Conservation (phyloP, 2,888 invertebrate species). For the Charanyca ferruginea region DNA sequence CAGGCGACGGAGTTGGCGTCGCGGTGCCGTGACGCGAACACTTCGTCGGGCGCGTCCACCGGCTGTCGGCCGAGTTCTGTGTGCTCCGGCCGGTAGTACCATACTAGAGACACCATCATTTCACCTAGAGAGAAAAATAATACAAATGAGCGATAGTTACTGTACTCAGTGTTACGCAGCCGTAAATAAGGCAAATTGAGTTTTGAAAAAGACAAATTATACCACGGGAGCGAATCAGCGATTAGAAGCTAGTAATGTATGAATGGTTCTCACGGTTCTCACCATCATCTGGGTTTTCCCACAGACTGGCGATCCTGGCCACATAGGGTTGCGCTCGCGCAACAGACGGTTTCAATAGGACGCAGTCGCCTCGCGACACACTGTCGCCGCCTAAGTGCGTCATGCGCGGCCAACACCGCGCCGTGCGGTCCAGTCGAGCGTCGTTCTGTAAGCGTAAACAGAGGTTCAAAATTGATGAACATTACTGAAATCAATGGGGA, state of each 20-base stretch:
- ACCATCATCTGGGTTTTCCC: constrained; percentile 99
- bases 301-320: constrained; percentile 97
- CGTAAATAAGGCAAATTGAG: not conserved
- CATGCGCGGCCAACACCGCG: constrained; percentile 97
- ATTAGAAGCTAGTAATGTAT: constrained; percentile 11
- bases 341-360: constrained; percentile 96
- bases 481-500: not conserved
- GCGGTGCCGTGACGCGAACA: constrained; percentile 98
- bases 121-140: constrained; percentile 93
- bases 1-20: constrained; percentile 99
- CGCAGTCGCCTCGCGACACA: constrained; percentile 97
- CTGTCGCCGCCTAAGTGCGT: constrained; percentile 96
- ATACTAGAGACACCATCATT: constrained; percentile 99
- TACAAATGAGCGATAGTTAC: not conserved
- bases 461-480: not conserved
- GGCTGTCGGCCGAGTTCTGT: constrained; percentile 96
- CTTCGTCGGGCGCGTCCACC: constrained; percentile 96
- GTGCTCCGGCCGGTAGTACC: constrained; percentile 99
- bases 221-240: not conserved
- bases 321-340: constrained; percentile 97
- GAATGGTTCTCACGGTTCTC: constrained; percentile 70
- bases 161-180: not conserved
- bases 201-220: not conserved
- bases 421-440: constrained; percentile 90
- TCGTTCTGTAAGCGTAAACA: constrained; percentile 76